Percentiles rank a stretch among this genome's conserved stretches.
These are phyloP conservation scores for Dipodomys ordii DNA, from an alignment of 2,113 vertebrate species.

Conservation along the genomic window DNA sequence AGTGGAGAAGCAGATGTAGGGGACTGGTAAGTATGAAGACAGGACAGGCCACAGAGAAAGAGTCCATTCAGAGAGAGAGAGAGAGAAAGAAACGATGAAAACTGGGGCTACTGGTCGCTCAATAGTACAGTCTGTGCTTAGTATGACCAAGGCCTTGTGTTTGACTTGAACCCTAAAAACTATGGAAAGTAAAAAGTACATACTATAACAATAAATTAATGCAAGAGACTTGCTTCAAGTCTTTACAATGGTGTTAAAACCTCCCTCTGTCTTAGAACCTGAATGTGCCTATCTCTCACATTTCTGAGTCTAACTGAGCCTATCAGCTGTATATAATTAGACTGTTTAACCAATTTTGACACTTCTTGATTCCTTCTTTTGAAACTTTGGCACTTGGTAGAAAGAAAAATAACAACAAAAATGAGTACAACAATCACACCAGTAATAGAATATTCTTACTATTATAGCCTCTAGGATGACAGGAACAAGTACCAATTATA, in stretches of 20 bases:
- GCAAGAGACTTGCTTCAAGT: neutral
- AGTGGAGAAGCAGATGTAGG: too few species aligned
- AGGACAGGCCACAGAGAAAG: too few species aligned
- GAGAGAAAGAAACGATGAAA: too few species aligned
- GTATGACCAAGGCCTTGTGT: neutral
- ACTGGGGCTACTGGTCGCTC: too few species aligned
- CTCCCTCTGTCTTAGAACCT: neutral
- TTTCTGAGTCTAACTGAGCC: neutral
- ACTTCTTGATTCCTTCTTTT: neutral
- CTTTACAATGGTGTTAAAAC: neutral
- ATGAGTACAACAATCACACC: neutral
- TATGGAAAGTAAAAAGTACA: neutral
- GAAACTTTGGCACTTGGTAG: neutral
- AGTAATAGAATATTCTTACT: neutral
- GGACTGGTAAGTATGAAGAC: too few species aligned
- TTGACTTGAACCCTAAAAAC: neutral
- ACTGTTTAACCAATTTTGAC: neutral
- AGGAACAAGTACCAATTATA: neutral
- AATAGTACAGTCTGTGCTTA: neutral
- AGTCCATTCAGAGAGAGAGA: too few species aligned
- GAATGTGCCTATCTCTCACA: neutral
- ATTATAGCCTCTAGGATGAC: neutral
- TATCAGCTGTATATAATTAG: neutral
- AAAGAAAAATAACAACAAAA: neutral
- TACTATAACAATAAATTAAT: neutral